These are phyloP conservation scores for Pteruthius melanotis DNA, from an alignment of 2,113 vertebrate species.

Conservation along the genomic window DNA sequence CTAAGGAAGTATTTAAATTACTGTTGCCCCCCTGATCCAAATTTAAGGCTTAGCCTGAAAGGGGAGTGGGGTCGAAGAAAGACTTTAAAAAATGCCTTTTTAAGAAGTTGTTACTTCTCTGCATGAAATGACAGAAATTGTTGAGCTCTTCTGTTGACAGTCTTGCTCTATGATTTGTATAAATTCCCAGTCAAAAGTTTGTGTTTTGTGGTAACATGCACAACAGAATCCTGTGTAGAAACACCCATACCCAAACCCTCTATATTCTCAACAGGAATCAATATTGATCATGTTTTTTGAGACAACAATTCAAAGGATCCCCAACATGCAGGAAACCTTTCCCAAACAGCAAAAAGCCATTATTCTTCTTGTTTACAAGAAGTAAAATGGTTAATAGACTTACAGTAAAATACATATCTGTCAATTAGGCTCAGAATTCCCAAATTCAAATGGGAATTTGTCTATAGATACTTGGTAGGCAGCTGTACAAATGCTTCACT, in stretches of 20 bases:
- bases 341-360: background rate
- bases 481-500: background rate
- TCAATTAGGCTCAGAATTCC: background rate
- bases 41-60: background rate
- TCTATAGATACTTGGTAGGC: background rate
- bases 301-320: background rate
- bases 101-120: background rate
- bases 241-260: background rate
- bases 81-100: background rate
- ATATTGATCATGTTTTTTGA: background rate
- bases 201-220: background rate
- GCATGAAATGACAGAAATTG: background rate
- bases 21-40: background rate
- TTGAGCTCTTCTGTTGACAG: background rate
- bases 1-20: accelerated
- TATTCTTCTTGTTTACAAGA: background rate
- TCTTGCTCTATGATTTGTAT: background rate
- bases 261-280: background rate
- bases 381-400: background rate
- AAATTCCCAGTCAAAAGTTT: background rate
- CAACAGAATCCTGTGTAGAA: background rate
- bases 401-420: background rate
- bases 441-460: background rate
- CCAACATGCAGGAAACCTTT: background rate
- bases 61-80: background rate